phyloP scores from a whole-genome alignment of 1,140 invertebrate genomes.

The Ectropis grisescens region DNA sequence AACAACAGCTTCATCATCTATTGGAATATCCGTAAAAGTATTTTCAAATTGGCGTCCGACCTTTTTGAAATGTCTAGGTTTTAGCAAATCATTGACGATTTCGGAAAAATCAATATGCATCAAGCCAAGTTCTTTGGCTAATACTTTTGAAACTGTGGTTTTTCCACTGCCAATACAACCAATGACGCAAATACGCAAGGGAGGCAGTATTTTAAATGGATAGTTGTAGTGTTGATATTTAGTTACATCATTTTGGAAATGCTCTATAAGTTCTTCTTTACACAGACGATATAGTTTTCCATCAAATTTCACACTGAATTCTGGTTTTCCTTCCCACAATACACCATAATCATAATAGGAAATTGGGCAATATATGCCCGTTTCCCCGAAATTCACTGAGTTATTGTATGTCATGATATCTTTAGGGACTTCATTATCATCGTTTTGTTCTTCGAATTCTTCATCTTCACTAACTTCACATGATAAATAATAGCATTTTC shows the following conservation, averaged over 20 bases:
- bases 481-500: slow-evolving; percentile 30
- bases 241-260: slow-evolving; percentile 56
- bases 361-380: slow-evolving; percentile 69
- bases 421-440: slow-evolving; percentile 27
- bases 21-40: slow-evolving; percentile 29
- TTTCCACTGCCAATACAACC: slow-evolving; percentile 68
- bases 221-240: slow-evolving; percentile 48
- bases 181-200: slow-evolving; percentile 69
- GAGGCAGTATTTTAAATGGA: slow-evolving; percentile 52
- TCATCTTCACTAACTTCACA: slow-evolving; percentile 24
- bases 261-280: slow-evolving; percentile 47
- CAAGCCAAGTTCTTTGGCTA: slow-evolving; percentile 69
- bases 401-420: slow-evolving; percentile 41
- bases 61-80: slow-evolving; percentile 51
- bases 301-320: slow-evolving; percentile 60
- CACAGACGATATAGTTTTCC: slow-evolving; percentile 66
- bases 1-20: slow-evolving; percentile 32
- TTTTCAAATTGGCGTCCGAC: slow-evolving; percentile 47
- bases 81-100: slow-evolving; percentile 34
- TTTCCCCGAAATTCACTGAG: slow-evolving; percentile 65
- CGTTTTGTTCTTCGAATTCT: slow-evolving; percentile 25
- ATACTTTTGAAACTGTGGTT: slow-evolving; percentile 50
- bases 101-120: slow-evolving; percentile 62
- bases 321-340: slow-evolving; percentile 72
- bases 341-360: slow-evolving; percentile 59